Base-by-base conservation (phyloP, 2,113 vertebrate species). In the Hippocampus abdominalis region DNA sequence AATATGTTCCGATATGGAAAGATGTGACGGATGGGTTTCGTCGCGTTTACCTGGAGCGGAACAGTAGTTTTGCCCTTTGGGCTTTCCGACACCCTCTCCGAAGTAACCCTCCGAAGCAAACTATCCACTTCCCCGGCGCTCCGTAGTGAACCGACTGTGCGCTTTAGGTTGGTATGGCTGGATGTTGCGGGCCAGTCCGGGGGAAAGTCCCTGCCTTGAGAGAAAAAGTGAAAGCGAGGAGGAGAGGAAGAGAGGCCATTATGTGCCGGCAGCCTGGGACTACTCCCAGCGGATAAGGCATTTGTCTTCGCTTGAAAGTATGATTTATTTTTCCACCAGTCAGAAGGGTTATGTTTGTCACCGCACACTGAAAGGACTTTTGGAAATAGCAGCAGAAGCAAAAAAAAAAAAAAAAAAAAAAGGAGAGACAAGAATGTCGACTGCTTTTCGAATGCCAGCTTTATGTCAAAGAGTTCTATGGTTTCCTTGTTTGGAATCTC, bases 231-330 rank as follows among this genome's bases (percentile, higher is more conserved):
- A 72, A 65, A 65, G 49, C 44, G 51, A 64, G 32, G 32, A 36
- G 32, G 53, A 64, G 69, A 77, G 80, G 75, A 76, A 81, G 77
- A 51, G 79, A 79, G 83, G 79, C 86, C 87, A 89, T 91, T 89
- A 90, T 84, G 85, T 84, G 85, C 86, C 85, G 86, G 44, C 61
- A 82, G 84, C 88, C 87, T 61, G 69, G 56, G 78, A 86, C 84
- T 77, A 84, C 81, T 91, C 90, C 87, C 90, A 81, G 15, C 53
- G 90, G 88, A 88, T 80, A 78, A 87, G 81, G 87, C 87, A 90
- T 90, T 90, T 91, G 88, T 91, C 90, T 88, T 90, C 88, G 89
- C 88, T 88, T 81, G 81, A 91, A 90, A 90, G 80, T 90, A 89
- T 89, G 89, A 91, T 91, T 90, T 91, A 90, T 91, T 90, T 90